Evolutionary conservation across 1,140 invertebrate species (phyloP).

Genomic region (Meloidogyne chitwoodi): DNA sequence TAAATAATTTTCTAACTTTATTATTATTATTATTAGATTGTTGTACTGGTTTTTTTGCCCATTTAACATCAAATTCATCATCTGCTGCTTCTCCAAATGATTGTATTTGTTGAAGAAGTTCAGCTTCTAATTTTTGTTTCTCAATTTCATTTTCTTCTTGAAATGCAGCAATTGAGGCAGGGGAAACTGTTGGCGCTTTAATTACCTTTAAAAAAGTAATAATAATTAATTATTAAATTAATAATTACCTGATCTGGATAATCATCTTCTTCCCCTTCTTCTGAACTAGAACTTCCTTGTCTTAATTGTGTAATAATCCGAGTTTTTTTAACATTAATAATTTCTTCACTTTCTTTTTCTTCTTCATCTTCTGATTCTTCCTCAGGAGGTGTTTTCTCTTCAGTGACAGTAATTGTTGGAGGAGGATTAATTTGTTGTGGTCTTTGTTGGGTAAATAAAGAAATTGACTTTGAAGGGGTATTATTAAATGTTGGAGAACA

Average conservation of each 20-base stretch:
- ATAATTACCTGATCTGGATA: constrained; percentile 50
- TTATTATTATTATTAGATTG: too few species aligned
- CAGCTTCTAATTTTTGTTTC: constrained; percentile 35
- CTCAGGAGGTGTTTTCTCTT: constrained; percentile 10
- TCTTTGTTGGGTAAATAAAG: constrained; percentile 8
- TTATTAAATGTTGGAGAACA: constrained; percentile 34
- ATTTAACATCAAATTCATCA: constrained; percentile 60
- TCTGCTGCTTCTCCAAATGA: constrained; percentile 59
- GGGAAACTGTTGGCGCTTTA: constrained; percentile 49
- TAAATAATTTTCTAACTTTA: background rate
- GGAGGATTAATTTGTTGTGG: constrained; percentile 15
- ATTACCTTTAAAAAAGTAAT: constrained; percentile 34
- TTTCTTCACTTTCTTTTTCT: constrained; percentile 39
- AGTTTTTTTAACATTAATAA: background rate
- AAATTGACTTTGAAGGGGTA: background rate
- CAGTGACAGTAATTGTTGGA: constrained; percentile 33
- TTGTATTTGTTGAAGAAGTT: constrained; percentile 57
- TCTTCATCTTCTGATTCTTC: constrained; percentile 38
- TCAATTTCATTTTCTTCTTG: constrained; percentile 38
- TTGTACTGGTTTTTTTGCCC: too few species aligned
- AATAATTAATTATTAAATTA: background rate
- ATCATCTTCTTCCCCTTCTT: constrained; percentile 51
- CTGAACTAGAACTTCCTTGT: background rate
- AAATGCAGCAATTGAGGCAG: constrained; percentile 23
- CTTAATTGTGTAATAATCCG: constrained; percentile 24